A percentile compares a stretch with the other conserved stretches of the same genome.
phyloP scores from a whole-genome alignment of 2,888 invertebrate genomes.

The Nephrotoma appendiculata region DNA sequence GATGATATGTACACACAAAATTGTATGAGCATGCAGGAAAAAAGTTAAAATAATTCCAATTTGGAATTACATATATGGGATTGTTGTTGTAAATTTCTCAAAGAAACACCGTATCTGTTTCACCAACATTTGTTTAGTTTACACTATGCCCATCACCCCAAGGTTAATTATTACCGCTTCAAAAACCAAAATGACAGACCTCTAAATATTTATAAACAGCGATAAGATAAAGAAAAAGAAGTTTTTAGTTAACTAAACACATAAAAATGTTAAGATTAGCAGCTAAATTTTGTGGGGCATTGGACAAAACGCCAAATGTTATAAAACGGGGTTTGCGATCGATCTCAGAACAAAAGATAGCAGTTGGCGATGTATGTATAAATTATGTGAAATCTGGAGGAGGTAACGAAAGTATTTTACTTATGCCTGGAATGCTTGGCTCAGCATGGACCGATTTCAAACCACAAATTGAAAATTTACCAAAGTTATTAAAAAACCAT shows the following conservation, averaged over 20 bases:
- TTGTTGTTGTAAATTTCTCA: no score
- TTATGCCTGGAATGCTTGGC: constrained; percentile 70
- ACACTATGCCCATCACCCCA: background rate
- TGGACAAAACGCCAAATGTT: background rate
- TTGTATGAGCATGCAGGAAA: no score
- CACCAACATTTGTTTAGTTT: no score
- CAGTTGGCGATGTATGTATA: constrained; percentile 42
- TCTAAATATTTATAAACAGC: background rate
- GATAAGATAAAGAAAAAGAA: background rate
- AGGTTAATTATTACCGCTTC: background rate
- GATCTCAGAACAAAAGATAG: constrained; percentile 40
- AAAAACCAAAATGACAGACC: background rate
- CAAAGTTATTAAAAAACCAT: constrained; percentile 27
- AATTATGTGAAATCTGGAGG: constrained; percentile 45
- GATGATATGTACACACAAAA: no score
- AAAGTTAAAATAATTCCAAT: no score
- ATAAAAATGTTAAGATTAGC: background rate
- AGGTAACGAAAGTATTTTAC: constrained; percentile 38
- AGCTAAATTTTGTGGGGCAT: background rate
- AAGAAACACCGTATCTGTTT: no score
- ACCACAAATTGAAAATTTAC: constrained; percentile 50
- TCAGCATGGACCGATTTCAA: constrained; percentile 71
- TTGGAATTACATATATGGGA: no score
- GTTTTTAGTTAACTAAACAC: background rate
- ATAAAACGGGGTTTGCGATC: background rate